Conservation (phyloP, 35 echinoderm and acorn worm genomes). For the Apostichopus californicus region DNA sequence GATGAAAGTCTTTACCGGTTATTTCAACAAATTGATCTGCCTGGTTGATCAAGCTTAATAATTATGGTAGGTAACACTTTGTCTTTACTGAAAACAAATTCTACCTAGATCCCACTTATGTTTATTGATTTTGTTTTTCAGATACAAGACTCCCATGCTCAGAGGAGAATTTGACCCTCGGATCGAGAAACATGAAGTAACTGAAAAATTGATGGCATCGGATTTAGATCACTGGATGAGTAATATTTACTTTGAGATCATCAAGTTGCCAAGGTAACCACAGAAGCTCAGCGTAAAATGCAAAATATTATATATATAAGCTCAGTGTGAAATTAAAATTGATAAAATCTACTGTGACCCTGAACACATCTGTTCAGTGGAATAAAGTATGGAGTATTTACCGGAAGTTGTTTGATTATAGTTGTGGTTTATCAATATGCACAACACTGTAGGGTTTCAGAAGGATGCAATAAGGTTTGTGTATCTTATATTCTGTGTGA, state of each 20-base stretch:
- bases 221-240: constrained; percentile 98
- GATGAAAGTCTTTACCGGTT: too few relatives aligned
- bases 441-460: too few relatives aligned
- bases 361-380: too few relatives aligned
- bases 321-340: not conserved
- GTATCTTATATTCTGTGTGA: too few relatives aligned
- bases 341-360: not conserved
- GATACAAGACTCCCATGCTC: constrained; percentile 93
- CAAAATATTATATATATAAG: not conserved
- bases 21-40: too few relatives aligned
- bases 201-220: constrained; percentile 90
- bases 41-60: not conserved
- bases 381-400: too few relatives aligned
- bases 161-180: constrained; percentile 87
- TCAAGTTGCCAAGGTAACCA: constrained; percentile 83
- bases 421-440: too few relatives aligned
- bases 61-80: too few relatives aligned
- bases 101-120: not conserved
- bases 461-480: too few relatives aligned
- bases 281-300: not conserved
- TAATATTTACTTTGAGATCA: constrained; percentile 97
- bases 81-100: too few relatives aligned
- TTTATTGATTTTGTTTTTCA: constrained; percentile 15
- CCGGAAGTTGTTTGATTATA: too few relatives aligned
- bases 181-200: constrained; percentile 79